Base-by-base conservation (phyloP, 2,113 vertebrate species). In the Nothoprocta pentlandii region DNA sequence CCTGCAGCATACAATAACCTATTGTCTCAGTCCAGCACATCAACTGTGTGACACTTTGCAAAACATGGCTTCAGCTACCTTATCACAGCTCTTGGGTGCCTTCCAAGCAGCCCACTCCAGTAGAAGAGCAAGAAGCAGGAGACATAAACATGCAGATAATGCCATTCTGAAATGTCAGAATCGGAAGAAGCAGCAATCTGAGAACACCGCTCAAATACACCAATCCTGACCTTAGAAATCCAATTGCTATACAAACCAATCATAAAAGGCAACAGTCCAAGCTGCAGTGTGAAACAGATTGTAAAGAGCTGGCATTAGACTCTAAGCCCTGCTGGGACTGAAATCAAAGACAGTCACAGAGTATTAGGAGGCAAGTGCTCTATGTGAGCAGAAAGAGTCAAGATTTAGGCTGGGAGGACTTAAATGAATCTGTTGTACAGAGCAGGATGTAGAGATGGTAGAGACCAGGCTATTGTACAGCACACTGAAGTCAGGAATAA, bases 101-200 rank as follows among this genome's bases (percentile, higher is more conserved):
- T 44, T 80, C 54, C 76, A 80, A 90, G 69, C 3, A 90, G 14
- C 20, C 71, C 12, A 47, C 14, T 62, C 14, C 49, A 66, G 39
- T 6, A 64, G 49, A 79, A 87, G 47, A 73, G 46, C 12, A 68
- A 39, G 4, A 6, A 47, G 34, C 8, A 41, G 22, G 68, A 58
- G 62, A 47, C 11, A 64, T 25, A 15, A 12, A 26, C 20, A 49
- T 36, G 5, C 28, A 86, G 41, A 66, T 10, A 51, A 22, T 17
- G 44, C 8, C 16, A 10, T 6, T 66, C 71, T 53, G 41, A 80
- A 85, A 85, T 6, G 32, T 41, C 49, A 69, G 8, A 10, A 68
- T 36, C 34, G 64, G 79, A 76, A 39, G 21, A 49, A 68, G 3
- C 5, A 76, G 8, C 0, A 5, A 87, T 32, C 32, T 0, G 0